phyloP scores from a whole-genome alignment of 2,797 vertebrate species.

The Myoxocephalus aenaeus region DNA sequence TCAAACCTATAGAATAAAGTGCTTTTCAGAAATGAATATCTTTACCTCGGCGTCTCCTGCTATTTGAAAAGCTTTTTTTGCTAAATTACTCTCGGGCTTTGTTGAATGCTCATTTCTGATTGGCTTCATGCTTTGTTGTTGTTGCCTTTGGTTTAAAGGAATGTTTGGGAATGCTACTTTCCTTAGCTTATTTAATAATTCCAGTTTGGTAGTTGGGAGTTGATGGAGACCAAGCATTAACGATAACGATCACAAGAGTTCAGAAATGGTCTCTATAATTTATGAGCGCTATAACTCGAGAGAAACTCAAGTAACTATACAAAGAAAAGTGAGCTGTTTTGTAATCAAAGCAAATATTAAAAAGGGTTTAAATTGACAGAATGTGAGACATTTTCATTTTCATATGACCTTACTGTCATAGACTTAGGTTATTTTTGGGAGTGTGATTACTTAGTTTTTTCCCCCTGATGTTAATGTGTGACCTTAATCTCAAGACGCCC shows the following conservation, averaged over 20 bases:
- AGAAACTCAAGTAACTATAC: no score
- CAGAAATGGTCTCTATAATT: no score
- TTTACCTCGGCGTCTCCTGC: neutral
- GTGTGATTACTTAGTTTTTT: neutral
- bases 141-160: neutral
- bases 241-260: no score
- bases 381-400: neutral
- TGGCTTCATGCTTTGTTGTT: neutral
- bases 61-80: neutral
- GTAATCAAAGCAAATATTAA: neutral
- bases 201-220: neutral
- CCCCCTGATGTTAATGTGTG: no score
- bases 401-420: no score
- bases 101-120: slow-evolving; percentile 12
- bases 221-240: no score
- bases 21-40: neutral
- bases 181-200: neutral
- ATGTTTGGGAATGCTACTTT: neutral
- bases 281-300: neutral
- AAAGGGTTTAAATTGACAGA: neutral
- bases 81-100: neutral
- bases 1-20: neutral
- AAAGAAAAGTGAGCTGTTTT: neutral
- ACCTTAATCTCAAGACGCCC: neutral
- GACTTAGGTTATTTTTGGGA: neutral